Evolutionary conservation across 2,797 vertebrate genomes (phyloP).

Genomic region (Halcyon smyrnensis): DNA sequence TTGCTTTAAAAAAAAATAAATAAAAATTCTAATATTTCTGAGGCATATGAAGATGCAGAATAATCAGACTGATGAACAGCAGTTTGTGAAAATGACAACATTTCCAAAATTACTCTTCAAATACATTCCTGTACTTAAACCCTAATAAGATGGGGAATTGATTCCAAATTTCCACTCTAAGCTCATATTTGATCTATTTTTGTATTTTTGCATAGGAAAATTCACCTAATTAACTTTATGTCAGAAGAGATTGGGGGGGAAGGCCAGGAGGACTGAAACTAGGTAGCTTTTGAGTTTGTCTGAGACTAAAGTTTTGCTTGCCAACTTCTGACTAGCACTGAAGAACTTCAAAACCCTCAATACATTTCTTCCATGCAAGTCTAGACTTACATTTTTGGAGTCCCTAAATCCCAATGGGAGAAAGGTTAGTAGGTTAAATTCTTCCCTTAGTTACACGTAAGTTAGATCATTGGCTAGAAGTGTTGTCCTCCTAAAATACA

Average conservation of each 20-base stretch:
- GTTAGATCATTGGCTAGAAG: background rate
- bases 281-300: background rate
- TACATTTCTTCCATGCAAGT: background rate
- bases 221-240: conserved; percentile 23
- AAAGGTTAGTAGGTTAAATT: conserved; percentile 28
- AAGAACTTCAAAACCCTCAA: background rate
- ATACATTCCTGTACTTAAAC: conserved; percentile 3
- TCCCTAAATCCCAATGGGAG: background rate
- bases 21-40: background rate
- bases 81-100: background rate
- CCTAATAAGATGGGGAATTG: conserved; percentile 8
- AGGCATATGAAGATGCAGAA: background rate
- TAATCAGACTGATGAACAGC: conserved; percentile 25
- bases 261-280: background rate
- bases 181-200: conserved; percentile 35
- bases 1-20: background rate
- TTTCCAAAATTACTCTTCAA: conserved; percentile 36
- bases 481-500: background rate
- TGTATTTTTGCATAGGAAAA: background rate
- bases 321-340: background rate
- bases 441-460: background rate
- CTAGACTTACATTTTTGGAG: background rate
- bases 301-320: background rate
- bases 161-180: conserved; percentile 28
- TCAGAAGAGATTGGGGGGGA: background rate